Base-by-base conservation (phyloP, 2,113 vertebrate genomes). In the Gopherus evgoodei region DNA sequence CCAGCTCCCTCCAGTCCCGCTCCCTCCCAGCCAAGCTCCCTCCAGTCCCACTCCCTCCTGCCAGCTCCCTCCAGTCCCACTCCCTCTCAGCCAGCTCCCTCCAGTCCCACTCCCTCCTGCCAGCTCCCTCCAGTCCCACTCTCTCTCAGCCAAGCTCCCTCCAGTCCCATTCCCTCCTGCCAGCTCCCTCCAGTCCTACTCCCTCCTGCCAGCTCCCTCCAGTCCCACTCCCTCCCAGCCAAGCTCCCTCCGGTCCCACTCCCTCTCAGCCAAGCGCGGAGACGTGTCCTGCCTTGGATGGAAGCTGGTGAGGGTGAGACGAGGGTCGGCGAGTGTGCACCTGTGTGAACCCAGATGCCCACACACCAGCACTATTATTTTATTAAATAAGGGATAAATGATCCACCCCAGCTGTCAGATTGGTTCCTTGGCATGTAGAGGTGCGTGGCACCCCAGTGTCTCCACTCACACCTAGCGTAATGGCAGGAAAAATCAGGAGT, bases 381-480 rank as follows among this genome's bases (percentile, higher is more conserved):
- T 53, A 91, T 84, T 90, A 52, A 91, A 91, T 2, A 27, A 42
- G 75, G 27, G 35, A 87, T 29, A 94, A 80, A 82, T 0, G 29
- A 86, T 78, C 49, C 50, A 25, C 0, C 1, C 1, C 80, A 87
- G 82, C 50, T 42, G 24, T 52, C 83, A 86, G 82, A 59, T 91
- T 1, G 24, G 12, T 47, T 27, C 92, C 90, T 86, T 57, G 79
- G 54, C 22, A 44, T 27, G 11, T 16, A 44, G 12, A 78, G 24
- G 22, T 47, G 24, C 25, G 42, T 50, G 9, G 19, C 22, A 3
- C 25, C 31, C 44, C 69, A 8, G 49, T 47, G 62, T 29, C 65
- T 12, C n/a, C 0, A 0, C 0, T 52, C 29, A 13, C 3, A 2
- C 17, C 4, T 3, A n/a, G 29, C 27, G 5, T 4, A 22, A 78